Base-by-base conservation (phyloP, 2,113 vertebrate species). In the Rutilus rutilus region DNA sequence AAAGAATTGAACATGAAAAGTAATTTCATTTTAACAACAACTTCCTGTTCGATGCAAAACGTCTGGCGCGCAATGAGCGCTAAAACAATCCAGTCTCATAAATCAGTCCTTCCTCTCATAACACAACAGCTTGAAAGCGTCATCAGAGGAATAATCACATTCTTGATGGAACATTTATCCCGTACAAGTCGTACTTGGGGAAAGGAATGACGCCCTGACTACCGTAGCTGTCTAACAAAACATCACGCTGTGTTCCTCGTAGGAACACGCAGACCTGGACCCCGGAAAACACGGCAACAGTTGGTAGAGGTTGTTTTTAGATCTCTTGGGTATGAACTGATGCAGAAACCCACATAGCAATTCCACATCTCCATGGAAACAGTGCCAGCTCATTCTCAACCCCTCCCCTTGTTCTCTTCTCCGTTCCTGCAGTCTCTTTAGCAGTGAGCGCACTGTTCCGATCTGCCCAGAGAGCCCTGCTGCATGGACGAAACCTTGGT, bases 401-500 rank as follows among this genome's bases (percentile, higher is more conserved):
- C 42, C 80, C 64, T 69, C 64, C 64, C 39, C 78, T 64, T 39
- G 8, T 64, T 62, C 78, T 5, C 12, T 59, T 59, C 36, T n/a
- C 33, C 21, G 6, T 57, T 36, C 30, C 57, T 62, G 33, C 76
- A 11, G 0, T 78, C 52, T 50, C 80, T 71, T 83, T 25, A 83
- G 67, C 82, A 73, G 65, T 73, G 82, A 36, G 82, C 67, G 23
- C 82, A 83, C 50, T 83, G 82, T 73, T 83, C 82, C 30, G 21
- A 6, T 59, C 65, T 36, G 47, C 71, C 5, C 11, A 52, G 45
- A 27, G 79, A 82, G 11, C 47, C 47, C 12, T 0, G 65, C 23
- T 83, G 81, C 47, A 73, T 54, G 12, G 82, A 71, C 1, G 96
- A 97, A 2, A 93, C 96, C 90, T 96, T 98, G 47, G 97, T 98